Evolutionary conservation across 1,140 invertebrate genomes (phyloP).

Genomic region (Calosoma granatense): DNA sequence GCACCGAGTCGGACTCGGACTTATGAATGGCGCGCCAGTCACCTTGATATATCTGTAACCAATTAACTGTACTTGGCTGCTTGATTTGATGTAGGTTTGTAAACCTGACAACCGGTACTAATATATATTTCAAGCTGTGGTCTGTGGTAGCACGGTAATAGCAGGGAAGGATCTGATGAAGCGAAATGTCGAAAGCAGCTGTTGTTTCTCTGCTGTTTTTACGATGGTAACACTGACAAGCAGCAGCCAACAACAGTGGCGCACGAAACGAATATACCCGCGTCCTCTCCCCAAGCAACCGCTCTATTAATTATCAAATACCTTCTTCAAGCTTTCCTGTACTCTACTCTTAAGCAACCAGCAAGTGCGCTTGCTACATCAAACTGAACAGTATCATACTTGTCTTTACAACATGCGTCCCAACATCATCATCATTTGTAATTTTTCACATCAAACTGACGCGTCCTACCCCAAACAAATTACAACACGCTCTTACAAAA

Average conservation of each 20-base stretch:
- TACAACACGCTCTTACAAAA: too few relatives aligned
- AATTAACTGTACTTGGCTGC: conserved; percentile 6
- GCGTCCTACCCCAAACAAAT: too few relatives aligned
- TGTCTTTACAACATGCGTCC: neutral
- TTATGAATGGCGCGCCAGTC: conserved; percentile 1
- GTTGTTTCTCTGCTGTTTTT: conserved; percentile 2
- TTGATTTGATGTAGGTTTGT: conserved; percentile 8
- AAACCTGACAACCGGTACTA: conserved; percentile 3
- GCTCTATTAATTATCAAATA: conserved; percentile 6
- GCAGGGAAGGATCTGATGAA: neutral
- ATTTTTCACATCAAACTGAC: too few relatives aligned
- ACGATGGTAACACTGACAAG: conserved; percentile 6
- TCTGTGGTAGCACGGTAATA: neutral
- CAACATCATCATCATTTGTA: too few relatives aligned
- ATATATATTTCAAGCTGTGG: conserved; percentile 7
- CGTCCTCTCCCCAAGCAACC: neutral
- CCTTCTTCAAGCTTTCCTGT: neutral
- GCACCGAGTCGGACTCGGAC: neutral
- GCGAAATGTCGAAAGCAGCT: conserved; percentile 4
- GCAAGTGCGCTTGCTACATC: too few relatives aligned
- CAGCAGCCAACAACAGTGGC: neutral
- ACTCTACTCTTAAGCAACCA: too few relatives aligned
- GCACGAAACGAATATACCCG: neutral
- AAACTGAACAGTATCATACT: neutral
- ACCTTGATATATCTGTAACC: conserved; percentile 1